Base-by-base conservation (phyloP, 2,888 invertebrate species). In the Drosophila vallismaia region DNA sequence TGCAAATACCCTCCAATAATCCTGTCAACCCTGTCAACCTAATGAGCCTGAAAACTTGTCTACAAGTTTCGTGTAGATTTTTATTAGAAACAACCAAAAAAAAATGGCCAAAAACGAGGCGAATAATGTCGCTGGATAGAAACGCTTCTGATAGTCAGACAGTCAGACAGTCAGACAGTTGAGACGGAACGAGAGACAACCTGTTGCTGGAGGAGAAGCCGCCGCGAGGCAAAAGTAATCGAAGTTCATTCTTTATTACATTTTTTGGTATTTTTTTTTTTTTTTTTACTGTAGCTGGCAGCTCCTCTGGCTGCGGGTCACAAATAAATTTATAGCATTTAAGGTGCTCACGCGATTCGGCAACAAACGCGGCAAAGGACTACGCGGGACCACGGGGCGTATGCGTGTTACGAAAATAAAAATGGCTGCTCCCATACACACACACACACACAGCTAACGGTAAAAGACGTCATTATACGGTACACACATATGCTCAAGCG, bases 241-340 rank as follows among this genome's bases (percentile, higher is more conserved):
- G 87, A 88, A 82, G 72, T 83, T 88, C 67, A 79, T 74, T 74
- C 74, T 53, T 69, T 59, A 53, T 50, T 81, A 71, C 40, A 14
- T 42, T 42, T 19, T 42, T 3, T 3, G 12, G 0, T 9, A 7
- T 14, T 2, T 14, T 42, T 42, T 8, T 19, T 42, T 14, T 8
- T 40, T 67, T 49, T 64, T 67, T 67, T 67, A 55, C 4, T 24
- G 9, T 42, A 7, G n/a, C 12, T 40, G 12, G n/a, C 40, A 9
- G 42, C 44, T 44, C 44, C 44, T 14, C 12, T 74, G 69, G 56
- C 87, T 71, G 79, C 80, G 75, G 88, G 88, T 71, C 66, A 64
- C 64, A 84, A 82, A 82, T 71, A 88, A 83, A 86, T 86, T 66
- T 84, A 75, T 81, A 70, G 76, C 78, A 84, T 84, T 86, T 86